Evolutionary conservation across 2,888 invertebrate species (phyloP).

Genomic region (Clistopyga incitator): DNA sequence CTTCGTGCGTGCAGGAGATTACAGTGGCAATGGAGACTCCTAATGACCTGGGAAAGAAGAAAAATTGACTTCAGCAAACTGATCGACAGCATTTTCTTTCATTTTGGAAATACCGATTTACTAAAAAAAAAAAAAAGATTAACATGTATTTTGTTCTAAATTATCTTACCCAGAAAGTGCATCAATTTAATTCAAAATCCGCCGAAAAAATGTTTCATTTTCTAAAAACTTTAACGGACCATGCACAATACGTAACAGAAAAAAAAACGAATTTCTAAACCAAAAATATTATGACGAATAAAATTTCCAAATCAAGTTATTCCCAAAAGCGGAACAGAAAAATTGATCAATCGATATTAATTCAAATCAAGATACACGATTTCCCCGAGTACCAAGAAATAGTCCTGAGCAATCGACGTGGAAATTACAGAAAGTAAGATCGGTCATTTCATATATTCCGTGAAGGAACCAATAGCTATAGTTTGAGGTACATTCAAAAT

Average conservation of each 20-base stretch:
- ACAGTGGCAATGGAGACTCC: not conserved
- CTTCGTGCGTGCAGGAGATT: conserved; percentile 21
- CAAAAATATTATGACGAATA: no score
- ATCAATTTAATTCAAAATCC: no score
- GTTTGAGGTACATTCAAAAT: conserved; percentile 10
- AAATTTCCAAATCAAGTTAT: no score
- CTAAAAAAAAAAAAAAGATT: no score
- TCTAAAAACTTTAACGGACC: no score
- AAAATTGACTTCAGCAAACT: not conserved
- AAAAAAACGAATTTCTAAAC: no score
- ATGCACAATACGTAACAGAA: no score
- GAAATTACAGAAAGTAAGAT: conserved; percentile 24
- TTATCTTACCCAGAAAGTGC: no score
- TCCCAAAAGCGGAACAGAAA: no score
- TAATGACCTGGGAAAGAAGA: conserved; percentile 5
- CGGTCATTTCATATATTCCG: not conserved
- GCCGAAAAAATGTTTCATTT: no score
- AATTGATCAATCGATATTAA: not conserved
- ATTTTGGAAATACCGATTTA: no score
- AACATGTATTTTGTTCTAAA: no score
- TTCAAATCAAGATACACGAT: not conserved
- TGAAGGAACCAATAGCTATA: conserved; percentile 16
- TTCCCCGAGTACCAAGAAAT: conserved; percentile 18
- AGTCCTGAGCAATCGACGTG: not conserved
- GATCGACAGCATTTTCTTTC: not conserved